phyloP scores from a whole-genome alignment of 2,113 vertebrate species.

The Lycaon pictus region DNA sequence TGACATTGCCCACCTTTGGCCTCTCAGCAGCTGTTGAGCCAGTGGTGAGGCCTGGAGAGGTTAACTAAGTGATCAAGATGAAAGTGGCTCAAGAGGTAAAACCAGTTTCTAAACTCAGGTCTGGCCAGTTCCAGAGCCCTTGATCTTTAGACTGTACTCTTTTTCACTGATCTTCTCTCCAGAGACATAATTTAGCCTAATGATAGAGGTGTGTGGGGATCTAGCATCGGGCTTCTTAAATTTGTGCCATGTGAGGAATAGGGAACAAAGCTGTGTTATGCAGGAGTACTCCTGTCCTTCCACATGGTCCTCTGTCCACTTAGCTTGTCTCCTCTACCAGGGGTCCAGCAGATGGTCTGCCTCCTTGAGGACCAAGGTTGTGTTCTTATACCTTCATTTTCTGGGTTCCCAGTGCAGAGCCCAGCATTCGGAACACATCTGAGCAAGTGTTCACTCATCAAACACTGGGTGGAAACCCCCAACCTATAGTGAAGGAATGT shows the following conservation, averaged over 20 bases:
- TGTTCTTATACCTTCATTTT: fast-evolving
- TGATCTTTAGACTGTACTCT: not conserved
- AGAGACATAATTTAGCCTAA: no score
- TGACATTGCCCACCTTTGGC: not conserved
- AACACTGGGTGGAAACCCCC: not conserved
- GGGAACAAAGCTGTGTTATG: not conserved
- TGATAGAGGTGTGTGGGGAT: fast-evolving
- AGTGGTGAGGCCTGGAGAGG: not conserved
- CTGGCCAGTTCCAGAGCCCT: not conserved
- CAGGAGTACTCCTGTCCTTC: not conserved
- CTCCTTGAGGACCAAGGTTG: not conserved
- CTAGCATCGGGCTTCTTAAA: not conserved
- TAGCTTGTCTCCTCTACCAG: fast-evolving
- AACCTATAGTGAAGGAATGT: fast-evolving
- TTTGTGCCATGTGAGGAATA: fast-evolving
- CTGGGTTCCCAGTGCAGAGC: not conserved
- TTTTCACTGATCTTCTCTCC: not conserved
- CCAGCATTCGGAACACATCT: no score
- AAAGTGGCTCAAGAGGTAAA: not conserved
- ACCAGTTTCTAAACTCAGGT: not conserved
- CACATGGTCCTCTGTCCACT: fast-evolving
- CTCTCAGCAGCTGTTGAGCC: not conserved
- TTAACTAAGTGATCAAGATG: not conserved
- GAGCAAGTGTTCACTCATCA: not conserved
- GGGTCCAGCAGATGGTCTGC: not conserved